Conservation (phyloP, 2,888 invertebrate genomes). For the Pollenia griseotomentosa region DNA sequence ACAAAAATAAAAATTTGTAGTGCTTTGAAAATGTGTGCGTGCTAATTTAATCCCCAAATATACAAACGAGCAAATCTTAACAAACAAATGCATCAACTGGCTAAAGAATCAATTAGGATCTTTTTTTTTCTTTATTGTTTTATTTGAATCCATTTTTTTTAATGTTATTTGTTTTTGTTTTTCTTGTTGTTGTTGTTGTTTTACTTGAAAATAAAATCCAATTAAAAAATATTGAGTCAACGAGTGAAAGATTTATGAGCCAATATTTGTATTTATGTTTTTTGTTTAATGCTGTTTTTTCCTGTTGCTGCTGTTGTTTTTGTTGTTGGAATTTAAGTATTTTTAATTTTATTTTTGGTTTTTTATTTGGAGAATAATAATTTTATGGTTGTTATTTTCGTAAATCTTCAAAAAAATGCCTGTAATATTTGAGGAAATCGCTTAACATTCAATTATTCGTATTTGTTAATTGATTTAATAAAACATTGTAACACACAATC, state of each 20-base stretch:
- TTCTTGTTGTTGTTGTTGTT: constrained; percentile 26
- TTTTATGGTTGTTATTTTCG: constrained; percentile 45
- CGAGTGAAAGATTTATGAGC: constrained; percentile 82
- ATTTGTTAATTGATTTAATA: constrained; percentile 68
- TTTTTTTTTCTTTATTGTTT: constrained; percentile 47
- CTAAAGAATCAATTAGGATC: constrained; percentile 71
- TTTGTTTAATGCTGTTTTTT: constrained; percentile 24
- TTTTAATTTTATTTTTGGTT: constrained; percentile 41
- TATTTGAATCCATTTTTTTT: constrained; percentile 49
- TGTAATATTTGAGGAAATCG: constrained; percentile 68
- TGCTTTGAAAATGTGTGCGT: background rate
- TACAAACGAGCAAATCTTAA: constrained; percentile 47
- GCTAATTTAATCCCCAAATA: constrained; percentile 46
- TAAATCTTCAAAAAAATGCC: constrained; percentile 29
- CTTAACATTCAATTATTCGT: constrained; percentile 53
- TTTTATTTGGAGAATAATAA: constrained; percentile 21
- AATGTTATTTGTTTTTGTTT: constrained; percentile 8
- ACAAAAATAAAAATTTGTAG: no score
- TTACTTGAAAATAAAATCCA: constrained; percentile 74
- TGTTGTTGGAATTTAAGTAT: constrained; percentile 25
- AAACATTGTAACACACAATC: constrained; percentile 1
- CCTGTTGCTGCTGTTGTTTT: constrained; percentile 5
- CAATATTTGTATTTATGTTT: constrained; percentile 70
- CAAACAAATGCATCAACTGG: constrained; percentile 68
- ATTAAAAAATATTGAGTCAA: constrained; percentile 79